Evolutionary conservation across 2,888 invertebrate genomes (phyloP), one percentile per base, ranked within the genome.

Genomic region (Diloba caeruleocephala): DNA sequence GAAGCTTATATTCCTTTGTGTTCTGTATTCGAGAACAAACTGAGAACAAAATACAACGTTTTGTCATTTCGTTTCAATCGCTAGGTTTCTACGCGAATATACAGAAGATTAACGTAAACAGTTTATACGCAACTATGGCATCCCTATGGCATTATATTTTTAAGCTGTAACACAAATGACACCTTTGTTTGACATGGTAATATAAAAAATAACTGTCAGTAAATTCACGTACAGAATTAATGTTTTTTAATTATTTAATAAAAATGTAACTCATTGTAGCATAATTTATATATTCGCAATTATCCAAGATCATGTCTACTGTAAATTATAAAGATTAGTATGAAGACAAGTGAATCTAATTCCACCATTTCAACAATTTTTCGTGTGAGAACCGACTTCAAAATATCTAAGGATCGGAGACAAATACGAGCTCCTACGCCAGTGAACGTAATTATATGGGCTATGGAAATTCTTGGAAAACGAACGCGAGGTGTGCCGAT

Each of bases 371-470:
- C 79, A 34, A 76, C 71, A 34, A 29, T 78, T 52, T 83, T 74
- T 51, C 69, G 68, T 49, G 68, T 78, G 25, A 74, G 71, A 62
- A 75, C 72, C 26, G 57, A 76, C 44, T 75, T 76, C 56, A 81
- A 70, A 74, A 54, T 76, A 56, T 53, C 69, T 21, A 84, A 76
- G 54, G 53, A 70, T 10, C 68, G 68, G 32, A 61, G 50, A 33
- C 45, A 65, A 46, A 82, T 64, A 58, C 59, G 56, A 23, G 23
- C 43, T 14, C 76, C 78, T 8, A 81, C 83, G 38, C 83, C 84
- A 28, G 67, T 80, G 48, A 83, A 85, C 46, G 82, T 81, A 53
- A 79, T 85, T 60, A 78, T 86, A 60, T 86, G 83, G 84, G 81
- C 82, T n/a, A 82, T 85, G 81, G 73, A 84, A 68, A 54, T 78